Evolutionary conservation across 2,113 vertebrate species (phyloP).

Genomic region (Grammomys surdaster): DNA sequence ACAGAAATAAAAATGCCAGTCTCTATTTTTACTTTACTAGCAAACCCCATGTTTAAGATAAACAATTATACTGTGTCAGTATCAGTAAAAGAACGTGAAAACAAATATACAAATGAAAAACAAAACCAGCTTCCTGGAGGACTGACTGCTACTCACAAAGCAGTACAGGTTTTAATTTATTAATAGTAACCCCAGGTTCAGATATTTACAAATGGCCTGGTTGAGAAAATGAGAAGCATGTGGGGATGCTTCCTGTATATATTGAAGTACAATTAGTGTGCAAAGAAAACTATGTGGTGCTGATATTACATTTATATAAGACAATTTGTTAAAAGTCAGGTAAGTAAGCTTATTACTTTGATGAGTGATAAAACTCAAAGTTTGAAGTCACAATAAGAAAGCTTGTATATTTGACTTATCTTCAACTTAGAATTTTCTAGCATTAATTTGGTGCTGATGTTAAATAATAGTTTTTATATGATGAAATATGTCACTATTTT

Average conservation of each 20-base stretch:
- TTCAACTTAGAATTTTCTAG: not conserved
- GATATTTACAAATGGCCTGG: not conserved
- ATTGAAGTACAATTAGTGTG: not conserved
- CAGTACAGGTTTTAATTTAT: constrained; percentile 37
- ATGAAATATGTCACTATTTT: constrained; percentile 31
- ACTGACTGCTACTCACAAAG: not conserved
- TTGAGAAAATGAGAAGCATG: not conserved
- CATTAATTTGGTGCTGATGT: not conserved
- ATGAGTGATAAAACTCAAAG: constrained; percentile 10
- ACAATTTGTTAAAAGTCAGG: constrained; percentile 7
- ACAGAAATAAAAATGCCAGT: not conserved
- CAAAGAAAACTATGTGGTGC: not conserved
- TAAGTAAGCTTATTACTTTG: not conserved
- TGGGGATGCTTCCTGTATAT: not conserved
- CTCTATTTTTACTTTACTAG: not conserved
- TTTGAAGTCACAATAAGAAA: not conserved
- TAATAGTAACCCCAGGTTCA: not conserved
- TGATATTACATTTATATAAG: not conserved
- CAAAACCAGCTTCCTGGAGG: not conserved
- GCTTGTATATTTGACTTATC: not conserved
- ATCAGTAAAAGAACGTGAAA: not conserved
- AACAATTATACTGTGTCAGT: not conserved
- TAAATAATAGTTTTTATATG: not conserved
- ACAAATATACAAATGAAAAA: not conserved
- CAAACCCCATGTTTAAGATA: not conserved